Evolutionary conservation across 2,113 vertebrate species (phyloP).

Genomic region (Zosterops pallidus): DNA sequence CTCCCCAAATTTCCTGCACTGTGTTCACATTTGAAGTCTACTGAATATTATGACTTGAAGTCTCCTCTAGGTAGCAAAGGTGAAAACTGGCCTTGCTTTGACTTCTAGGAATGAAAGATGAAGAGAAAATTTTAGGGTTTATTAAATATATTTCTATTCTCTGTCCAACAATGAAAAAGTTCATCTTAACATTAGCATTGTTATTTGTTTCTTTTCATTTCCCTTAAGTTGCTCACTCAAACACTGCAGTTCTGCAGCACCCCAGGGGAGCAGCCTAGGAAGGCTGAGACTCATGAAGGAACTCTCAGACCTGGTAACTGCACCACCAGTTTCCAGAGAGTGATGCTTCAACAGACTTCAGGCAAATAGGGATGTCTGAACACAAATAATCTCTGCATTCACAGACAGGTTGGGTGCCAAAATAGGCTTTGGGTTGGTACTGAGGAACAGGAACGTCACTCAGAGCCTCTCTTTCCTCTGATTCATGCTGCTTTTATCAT

Average conservation of each 20-base stretch:
- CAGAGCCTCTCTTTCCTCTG: neutral
- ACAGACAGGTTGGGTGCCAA: neutral
- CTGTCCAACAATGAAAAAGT: neutral
- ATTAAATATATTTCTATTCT: neutral
- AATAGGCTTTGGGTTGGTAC: neutral
- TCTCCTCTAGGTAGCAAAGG: neutral
- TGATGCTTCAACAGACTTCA: neutral
- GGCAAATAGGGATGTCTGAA: neutral
- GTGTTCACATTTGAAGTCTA: neutral
- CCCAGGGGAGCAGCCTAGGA: neutral
- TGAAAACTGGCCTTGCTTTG: neutral
- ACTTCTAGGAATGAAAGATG: neutral
- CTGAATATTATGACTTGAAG: neutral
- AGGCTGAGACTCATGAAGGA: neutral
- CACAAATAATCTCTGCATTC: accelerated
- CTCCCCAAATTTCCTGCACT: neutral
- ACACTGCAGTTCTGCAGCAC: neutral
- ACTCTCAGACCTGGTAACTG: neutral
- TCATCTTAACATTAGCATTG: neutral
- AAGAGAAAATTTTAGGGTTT: neutral
- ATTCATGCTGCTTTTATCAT: accelerated
- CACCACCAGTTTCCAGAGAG: neutral
- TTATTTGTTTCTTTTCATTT: neutral
- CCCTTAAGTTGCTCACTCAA: neutral
- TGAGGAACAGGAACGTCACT: accelerated